phyloP scores from a whole-genome alignment of 2,888 invertebrate genomes.

The Cylindroiulus punctatus region DNA sequence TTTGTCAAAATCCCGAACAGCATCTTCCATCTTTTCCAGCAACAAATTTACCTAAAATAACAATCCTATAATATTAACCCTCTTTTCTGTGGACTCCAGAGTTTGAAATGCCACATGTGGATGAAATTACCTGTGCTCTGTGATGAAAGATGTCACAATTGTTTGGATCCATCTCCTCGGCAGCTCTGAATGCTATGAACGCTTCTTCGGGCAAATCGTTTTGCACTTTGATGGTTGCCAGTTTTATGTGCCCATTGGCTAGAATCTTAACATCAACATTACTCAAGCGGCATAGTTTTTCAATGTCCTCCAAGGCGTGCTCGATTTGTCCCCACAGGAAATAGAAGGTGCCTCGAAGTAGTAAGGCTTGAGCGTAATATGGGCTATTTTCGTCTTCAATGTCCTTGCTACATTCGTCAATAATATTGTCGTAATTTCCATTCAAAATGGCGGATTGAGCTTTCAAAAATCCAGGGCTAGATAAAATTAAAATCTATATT shows the following conservation, averaged over 20 bases:
- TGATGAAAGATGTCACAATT: slow-evolving; percentile 93
- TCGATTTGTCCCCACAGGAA: slow-evolving; percentile 74
- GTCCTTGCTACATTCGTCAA: slow-evolving; percentile 64
- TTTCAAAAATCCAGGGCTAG: slow-evolving; percentile 63
- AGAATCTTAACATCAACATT: slow-evolving; percentile 68
- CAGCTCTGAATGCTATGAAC: slow-evolving; percentile 80
- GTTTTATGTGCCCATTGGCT: slow-evolving; percentile 87
- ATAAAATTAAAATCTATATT: background rate
- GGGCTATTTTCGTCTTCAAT: slow-evolving; percentile 61
- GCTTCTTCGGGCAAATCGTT: slow-evolving; percentile 77
- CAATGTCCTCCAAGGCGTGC: slow-evolving; percentile 70
- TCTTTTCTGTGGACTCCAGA: background rate
- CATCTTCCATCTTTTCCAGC: slow-evolving; percentile 82
- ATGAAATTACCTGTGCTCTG: slow-evolving; percentile 76
- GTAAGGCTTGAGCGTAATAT: slow-evolving; percentile 70
- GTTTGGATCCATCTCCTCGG: slow-evolving; percentile 79
- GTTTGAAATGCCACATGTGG: background rate
- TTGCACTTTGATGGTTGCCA: slow-evolving; percentile 86
- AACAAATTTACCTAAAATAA: slow-evolving; percentile 78
- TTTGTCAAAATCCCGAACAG: slow-evolving; percentile 82
- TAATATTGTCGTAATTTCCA: slow-evolving; percentile 64
- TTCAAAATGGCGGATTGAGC: slow-evolving; percentile 63
- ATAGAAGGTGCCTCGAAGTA: slow-evolving; percentile 87
- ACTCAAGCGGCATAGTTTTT: slow-evolving; percentile 73
- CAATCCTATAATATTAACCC: background rate